Percentiles rank a stretch among this genome's conserved stretches.
phyloP scores from a whole-genome alignment of 2,888 invertebrate species.

The Teleogryllus oceanicus region DNA sequence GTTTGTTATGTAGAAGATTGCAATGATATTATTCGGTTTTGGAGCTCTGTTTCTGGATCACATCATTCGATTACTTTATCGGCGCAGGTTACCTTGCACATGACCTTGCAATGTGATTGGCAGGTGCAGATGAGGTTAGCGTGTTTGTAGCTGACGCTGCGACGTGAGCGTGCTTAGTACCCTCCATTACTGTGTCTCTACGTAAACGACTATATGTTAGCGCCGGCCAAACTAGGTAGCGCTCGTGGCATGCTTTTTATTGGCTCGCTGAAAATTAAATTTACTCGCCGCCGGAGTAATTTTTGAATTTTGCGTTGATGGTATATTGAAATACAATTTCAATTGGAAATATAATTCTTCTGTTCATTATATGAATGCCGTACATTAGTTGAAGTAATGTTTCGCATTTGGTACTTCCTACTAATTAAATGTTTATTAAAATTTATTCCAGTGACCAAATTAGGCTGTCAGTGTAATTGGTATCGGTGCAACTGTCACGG shows the following conservation, averaged over 20 bases:
- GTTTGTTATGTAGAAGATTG: too few relatives aligned
- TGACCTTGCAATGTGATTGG: too few relatives aligned
- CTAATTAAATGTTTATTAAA: conserved; percentile 8
- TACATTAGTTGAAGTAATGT: not conserved
- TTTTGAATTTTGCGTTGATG: not conserved
- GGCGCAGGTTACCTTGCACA: too few relatives aligned
- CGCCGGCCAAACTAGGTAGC: not conserved
- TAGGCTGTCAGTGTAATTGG: not conserved
- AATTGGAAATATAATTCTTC: conserved; percentile 18
- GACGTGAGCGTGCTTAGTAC: too few relatives aligned
- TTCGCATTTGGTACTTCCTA: conserved; percentile 2
- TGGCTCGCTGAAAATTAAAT: not conserved
- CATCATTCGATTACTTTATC: too few relatives aligned
- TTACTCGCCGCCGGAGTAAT: conserved; percentile 2
- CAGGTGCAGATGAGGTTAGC: too few relatives aligned
- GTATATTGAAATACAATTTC: not conserved
- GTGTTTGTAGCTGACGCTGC: too few relatives aligned
- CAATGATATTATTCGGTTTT: too few relatives aligned
- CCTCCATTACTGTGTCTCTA: too few relatives aligned
- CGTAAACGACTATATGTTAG: too few relatives aligned
- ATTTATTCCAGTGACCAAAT: not conserved
- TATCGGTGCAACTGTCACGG: not conserved
- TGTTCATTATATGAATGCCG: conserved; percentile 18
- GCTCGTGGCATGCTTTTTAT: not conserved
- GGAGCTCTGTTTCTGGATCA: too few relatives aligned